Conservation (phyloP, 37 sponge, comb jelly and placozoan species). For the Tethya wilhelma region DNA sequence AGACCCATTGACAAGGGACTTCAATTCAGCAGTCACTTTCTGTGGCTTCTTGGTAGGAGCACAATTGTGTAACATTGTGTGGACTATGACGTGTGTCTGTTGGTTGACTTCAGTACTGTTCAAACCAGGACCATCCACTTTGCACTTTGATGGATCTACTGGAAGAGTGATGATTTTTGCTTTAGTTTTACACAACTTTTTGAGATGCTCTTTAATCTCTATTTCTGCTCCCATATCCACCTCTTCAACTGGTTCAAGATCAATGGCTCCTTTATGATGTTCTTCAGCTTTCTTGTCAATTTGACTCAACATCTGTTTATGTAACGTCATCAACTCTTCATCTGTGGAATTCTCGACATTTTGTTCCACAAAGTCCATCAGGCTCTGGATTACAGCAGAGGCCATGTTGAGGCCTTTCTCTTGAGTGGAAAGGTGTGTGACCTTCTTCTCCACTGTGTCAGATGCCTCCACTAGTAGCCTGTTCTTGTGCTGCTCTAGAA, state of each 20-base stretch:
- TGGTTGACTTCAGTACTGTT: not conserved
- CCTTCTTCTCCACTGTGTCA: not conserved
- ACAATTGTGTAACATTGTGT: no score
- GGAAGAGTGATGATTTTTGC: not conserved
- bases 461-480: constrained; percentile 13
- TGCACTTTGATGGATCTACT: not conserved
- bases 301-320: constrained; percentile 3
- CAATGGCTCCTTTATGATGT: not conserved
- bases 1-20: constrained; percentile 15
- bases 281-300: not conserved
- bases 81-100: no score
- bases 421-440: not conserved
- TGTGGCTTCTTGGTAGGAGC: no score
- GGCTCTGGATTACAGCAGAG: not conserved
- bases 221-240: constrained; percentile 4
- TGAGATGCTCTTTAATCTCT: not conserved
- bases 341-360: constrained; percentile 5
- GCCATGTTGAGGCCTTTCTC: not conserved
- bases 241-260: constrained; percentile 10
- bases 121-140: not conserved
- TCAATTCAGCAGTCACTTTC: constrained; percentile 4
- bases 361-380: constrained; percentile 8
- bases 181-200: constrained; percentile 1
- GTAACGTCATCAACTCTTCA: constrained; percentile 3
- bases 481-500: constrained; percentile 11